phyloP scores from a whole-genome alignment of 2,888 invertebrate species.

The Drosophila longiperda region DNA sequence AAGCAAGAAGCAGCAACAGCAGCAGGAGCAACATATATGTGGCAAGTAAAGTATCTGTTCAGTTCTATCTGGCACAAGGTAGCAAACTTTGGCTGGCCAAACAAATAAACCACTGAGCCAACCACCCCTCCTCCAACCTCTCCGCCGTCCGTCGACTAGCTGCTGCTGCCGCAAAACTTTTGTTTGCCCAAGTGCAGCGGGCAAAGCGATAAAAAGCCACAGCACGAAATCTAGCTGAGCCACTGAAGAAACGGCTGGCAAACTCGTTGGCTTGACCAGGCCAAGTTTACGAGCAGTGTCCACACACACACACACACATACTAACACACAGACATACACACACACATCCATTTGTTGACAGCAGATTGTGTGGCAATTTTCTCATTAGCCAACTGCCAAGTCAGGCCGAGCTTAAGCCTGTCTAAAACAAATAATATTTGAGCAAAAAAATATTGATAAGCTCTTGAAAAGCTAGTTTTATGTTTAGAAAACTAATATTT shows the following conservation, averaged over 20 bases:
- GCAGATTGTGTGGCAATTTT: slow-evolving; percentile 44
- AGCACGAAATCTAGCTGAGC: slow-evolving; percentile 53
- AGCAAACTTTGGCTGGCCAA: slow-evolving; percentile 76
- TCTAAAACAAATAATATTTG: neutral
- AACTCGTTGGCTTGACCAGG: slow-evolving; percentile 54
- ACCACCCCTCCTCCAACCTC: neutral
- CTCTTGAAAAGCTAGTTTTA: neutral
- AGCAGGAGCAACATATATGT: slow-evolving; percentile 5
- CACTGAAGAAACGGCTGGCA: slow-evolving; percentile 36
- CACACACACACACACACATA: slow-evolving; percentile 10
- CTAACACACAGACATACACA: slow-evolving; percentile 16
- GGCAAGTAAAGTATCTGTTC: slow-evolving; percentile 57
- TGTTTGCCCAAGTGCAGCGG: slow-evolving; percentile 77
- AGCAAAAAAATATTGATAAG: neutral
- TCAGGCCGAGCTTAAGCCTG: slow-evolving; percentile 12
- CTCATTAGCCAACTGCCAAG: slow-evolving; percentile 52
- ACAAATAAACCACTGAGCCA: slow-evolving; percentile 74
- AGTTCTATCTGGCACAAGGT: slow-evolving; percentile 56
- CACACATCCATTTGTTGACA: slow-evolving; percentile 43
- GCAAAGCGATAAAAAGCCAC: slow-evolving; percentile 66
- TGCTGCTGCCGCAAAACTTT: slow-evolving; percentile 54
- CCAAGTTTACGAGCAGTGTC: slow-evolving; percentile 55
- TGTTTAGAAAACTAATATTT: neutral
- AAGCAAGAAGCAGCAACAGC: slow-evolving; percentile 8
- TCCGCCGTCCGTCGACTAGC: neutral